Conservation (phyloP, 2,888 invertebrate genomes). For the Xestia sexstrigata region DNA sequence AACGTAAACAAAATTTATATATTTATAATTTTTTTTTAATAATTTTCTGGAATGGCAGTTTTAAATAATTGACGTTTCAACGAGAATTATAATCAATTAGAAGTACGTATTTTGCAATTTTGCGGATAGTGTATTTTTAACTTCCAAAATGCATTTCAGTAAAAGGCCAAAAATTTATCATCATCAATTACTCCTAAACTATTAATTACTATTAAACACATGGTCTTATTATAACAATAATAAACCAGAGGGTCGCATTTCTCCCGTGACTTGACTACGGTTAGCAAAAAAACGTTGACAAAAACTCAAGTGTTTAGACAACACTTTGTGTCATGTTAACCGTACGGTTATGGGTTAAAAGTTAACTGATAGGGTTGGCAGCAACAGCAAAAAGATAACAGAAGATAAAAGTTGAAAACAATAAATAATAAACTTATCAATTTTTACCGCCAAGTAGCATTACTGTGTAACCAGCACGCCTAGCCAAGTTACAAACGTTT, state of each 20-base stretch:
- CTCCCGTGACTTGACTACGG: slow-evolving; percentile 58
- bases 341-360: slow-evolving; percentile 41
- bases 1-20: too few relatives aligned
- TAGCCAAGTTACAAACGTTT: too few relatives aligned
- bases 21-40: too few relatives aligned
- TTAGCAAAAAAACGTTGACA: slow-evolving; percentile 45
- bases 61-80: too few relatives aligned
- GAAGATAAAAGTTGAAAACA: background rate
- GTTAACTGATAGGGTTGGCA: slow-evolving; percentile 57
- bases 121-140: background rate
- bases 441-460: background rate
- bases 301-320: slow-evolving; percentile 59
- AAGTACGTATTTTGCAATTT: background rate
- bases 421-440: background rate
- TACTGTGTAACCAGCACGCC: too few relatives aligned
- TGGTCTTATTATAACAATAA: background rate
- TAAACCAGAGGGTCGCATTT: slow-evolving; percentile 43
- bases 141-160: background rate
- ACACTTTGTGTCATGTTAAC: slow-evolving; percentile 60
- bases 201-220: background rate
- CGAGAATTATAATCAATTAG: background rate
- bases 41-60: too few relatives aligned
- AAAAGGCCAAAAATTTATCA: background rate
- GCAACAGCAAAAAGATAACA: slow-evolving; percentile 24
- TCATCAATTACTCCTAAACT: background rate